Conservation (phyloP, 2,797 vertebrate genomes). For the Phoeniculus purpureus region DNA sequence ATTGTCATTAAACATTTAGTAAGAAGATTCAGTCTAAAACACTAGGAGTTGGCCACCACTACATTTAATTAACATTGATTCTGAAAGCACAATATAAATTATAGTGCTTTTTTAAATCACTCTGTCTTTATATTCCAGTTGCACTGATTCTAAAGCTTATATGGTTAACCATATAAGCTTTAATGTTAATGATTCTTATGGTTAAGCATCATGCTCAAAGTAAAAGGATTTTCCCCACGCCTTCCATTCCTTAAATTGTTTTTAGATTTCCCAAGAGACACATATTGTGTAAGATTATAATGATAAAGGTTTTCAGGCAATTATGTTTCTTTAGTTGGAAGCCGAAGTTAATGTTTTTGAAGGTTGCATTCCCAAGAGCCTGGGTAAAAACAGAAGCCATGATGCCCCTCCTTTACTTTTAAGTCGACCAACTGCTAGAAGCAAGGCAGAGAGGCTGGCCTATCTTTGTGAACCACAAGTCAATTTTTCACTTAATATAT, state of each 20-base stretch:
- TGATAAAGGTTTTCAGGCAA: conserved; percentile 72
- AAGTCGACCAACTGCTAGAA: conserved; percentile 50
- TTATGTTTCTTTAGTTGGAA: conserved; percentile 68
- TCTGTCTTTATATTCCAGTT: conserved; percentile 40
- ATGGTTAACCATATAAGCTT: conserved; percentile 3
- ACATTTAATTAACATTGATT: conserved; percentile 67
- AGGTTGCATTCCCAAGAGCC: conserved; percentile 37
- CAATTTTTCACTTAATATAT: conserved; percentile 82
- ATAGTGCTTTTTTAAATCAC: conserved; percentile 59
- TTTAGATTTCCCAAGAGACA: conserved; percentile 69
- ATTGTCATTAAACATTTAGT: conserved; percentile 57
- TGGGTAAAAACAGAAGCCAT: conserved; percentile 28
- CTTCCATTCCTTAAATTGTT: conserved; percentile 68
- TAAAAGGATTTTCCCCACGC: conserved; percentile 56
- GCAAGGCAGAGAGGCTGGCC: conserved; percentile 47
- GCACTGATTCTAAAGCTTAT: conserved; percentile 33
- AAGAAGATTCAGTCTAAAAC: conserved; percentile 52
- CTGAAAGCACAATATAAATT: conserved; percentile 55
- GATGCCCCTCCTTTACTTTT: conserved; percentile 38
- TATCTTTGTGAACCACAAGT: conserved; percentile 73
- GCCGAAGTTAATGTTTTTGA: conserved; percentile 61
- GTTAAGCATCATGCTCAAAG: conserved; percentile 54
- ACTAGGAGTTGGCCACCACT: conserved; percentile 14
- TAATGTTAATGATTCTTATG: no score
- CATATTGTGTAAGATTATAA: conserved; percentile 52